Percentiles rank a stretch among this genome's conserved stretches.
Conservation (phyloP, 2,888 invertebrate species). For the Ochropleura leucogaster region DNA sequence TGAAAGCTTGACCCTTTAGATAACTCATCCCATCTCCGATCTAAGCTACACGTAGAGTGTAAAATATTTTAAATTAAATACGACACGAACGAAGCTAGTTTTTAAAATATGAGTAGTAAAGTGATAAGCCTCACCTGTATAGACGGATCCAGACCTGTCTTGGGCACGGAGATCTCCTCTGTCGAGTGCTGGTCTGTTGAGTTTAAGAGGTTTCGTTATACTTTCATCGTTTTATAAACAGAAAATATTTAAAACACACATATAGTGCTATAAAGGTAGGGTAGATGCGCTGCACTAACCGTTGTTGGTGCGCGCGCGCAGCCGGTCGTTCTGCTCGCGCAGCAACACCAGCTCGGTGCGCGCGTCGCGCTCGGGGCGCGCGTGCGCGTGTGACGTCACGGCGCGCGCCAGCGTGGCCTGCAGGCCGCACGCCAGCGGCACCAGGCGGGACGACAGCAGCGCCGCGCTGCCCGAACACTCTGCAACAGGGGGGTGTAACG, state of each 20-base stretch:
- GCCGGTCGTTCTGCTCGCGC: conserved; percentile 72
- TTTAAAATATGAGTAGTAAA: no score
- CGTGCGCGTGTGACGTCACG: conserved; percentile 60
- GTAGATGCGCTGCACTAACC: not conserved
- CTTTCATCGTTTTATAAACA: not conserved
- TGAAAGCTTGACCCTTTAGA: not conserved
- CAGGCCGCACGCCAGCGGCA: conserved; percentile 72
- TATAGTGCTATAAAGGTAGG: not conserved
- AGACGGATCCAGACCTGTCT: conserved; percentile 76
- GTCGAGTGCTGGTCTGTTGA: conserved; percentile 79
- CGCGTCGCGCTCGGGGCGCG: conserved; percentile 8
- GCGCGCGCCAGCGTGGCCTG: conserved; percentile 69
- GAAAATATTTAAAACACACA: not conserved
- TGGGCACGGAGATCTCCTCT: conserved; percentile 78
- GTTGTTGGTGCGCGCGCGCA: conserved; percentile 46
- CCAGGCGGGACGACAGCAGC: conserved; percentile 72
- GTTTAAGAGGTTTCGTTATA: not conserved
- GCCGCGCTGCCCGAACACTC: conserved; percentile 68
- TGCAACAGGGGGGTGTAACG: not conserved
- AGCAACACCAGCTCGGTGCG: conserved; percentile 56
- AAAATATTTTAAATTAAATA: no score
- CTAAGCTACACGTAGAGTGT: not conserved
- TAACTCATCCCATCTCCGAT: no score
- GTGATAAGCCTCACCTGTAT: conserved; percentile 76
- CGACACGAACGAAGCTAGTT: no score